Evolutionary conservation across 2,113 vertebrate species (phyloP).

Genomic region (Jacana jacana): DNA sequence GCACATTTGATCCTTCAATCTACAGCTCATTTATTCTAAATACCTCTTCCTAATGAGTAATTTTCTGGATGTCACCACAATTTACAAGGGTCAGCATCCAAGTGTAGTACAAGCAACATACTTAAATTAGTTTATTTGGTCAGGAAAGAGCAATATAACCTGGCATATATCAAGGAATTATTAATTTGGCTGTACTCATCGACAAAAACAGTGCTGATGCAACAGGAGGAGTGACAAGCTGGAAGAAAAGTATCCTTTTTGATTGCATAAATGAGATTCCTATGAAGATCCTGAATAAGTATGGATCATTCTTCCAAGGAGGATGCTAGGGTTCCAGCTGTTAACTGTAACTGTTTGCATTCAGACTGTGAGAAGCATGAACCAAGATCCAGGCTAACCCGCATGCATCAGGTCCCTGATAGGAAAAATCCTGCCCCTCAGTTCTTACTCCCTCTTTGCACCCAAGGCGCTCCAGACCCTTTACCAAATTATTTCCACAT

Average conservation of each 20-base stretch:
- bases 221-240: not conserved
- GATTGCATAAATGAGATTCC: not conserved
- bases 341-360: not conserved
- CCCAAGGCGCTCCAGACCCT: not conserved
- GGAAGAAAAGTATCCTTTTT: not conserved
- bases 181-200: slow-evolving; percentile 49
- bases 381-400: not conserved
- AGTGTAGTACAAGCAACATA: slow-evolving; percentile 65
- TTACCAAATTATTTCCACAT: not conserved
- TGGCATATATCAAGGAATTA: slow-evolving; percentile 42
- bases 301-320: not conserved
- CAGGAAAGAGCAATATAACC: slow-evolving; percentile 55
- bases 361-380: not conserved
- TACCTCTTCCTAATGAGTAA: slow-evolving; percentile 69
- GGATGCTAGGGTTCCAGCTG: not conserved
- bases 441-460: not conserved
- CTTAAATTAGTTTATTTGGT: slow-evolving; percentile 67
- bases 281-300: not conserved
- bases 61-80: slow-evolving; percentile 70
- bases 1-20: slow-evolving; percentile 41
- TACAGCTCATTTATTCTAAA: slow-evolving; percentile 69
- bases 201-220: slow-evolving; percentile 21
- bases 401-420: not conserved
- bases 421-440: not conserved
- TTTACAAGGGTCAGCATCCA: slow-evolving; percentile 65